Evolutionary conservation across 1,140 invertebrate species (phyloP).

Genomic region (Spodoptera litura): DNA sequence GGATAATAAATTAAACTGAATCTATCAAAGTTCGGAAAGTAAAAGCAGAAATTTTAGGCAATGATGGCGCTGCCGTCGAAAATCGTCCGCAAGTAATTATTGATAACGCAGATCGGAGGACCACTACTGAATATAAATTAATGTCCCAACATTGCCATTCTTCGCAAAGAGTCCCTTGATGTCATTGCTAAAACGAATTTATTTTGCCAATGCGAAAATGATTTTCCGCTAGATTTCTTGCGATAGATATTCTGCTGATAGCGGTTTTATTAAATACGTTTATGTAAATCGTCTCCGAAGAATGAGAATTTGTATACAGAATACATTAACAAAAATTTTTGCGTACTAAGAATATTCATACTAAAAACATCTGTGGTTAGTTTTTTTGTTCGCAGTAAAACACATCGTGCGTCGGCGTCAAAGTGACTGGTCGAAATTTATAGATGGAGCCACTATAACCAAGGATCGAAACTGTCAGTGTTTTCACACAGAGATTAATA

Average conservation of each 20-base stretch:
- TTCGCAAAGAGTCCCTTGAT: not conserved
- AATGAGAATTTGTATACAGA: no score
- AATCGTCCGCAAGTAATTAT: not conserved
- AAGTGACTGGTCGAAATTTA: no score
- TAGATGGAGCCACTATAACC: no score
- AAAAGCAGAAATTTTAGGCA: not conserved
- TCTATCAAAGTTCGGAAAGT: not conserved
- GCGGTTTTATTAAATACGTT: not conserved
- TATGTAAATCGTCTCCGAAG: no score
- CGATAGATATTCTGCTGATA: not conserved
- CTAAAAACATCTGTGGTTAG: no score
- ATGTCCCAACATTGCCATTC: not conserved
- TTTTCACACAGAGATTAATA: no score
- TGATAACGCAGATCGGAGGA: slow-evolving; percentile 7
- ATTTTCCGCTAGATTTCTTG: not conserved
- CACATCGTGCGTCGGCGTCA: no score
- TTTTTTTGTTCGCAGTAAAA: no score
- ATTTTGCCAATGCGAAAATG: slow-evolving; percentile 9
- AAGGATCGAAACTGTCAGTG: no score
- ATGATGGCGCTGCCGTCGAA: not conserved
- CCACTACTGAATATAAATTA: slow-evolving; percentile 22
- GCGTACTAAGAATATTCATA: no score
- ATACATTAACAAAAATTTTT: no score
- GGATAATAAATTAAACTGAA: not conserved
- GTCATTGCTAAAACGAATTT: not conserved